Evolutionary conservation across 2,797 vertebrate genomes (phyloP).

Genomic region (Eulemur coronatus): DNA sequence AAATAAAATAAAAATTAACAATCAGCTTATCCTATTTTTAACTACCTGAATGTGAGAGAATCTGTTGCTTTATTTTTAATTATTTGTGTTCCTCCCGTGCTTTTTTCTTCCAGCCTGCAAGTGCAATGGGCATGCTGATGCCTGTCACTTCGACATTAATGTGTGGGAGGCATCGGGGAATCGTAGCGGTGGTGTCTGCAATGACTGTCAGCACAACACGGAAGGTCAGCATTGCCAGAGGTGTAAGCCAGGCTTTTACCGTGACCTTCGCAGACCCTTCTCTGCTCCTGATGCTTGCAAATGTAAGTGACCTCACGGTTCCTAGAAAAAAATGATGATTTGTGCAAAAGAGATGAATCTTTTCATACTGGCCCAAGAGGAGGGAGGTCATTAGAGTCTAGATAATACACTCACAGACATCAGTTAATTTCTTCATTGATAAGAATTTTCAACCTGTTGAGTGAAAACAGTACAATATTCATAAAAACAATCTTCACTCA

Average conservation of each 20-base stretch:
- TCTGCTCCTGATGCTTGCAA: constrained; percentile 92
- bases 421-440: not conserved
- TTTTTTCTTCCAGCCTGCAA: constrained; percentile 90
- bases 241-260: constrained; percentile 94
- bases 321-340: too few relatives aligned
- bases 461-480: not conserved
- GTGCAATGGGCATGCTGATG: constrained; percentile 94
- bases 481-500: not conserved
- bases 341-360: not conserved
- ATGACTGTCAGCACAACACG: constrained; percentile 94
- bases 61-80: not conserved
- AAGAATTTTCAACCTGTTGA: not conserved
- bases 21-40: not conserved
- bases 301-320: constrained; percentile 85
- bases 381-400: not conserved
- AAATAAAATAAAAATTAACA: not conserved
- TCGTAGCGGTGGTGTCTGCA: constrained; percentile 92
- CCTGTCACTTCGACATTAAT: constrained; percentile 92
- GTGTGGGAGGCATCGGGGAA: constrained; percentile 92
- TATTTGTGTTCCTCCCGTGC: constrained; percentile 1
- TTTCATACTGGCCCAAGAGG: not conserved
- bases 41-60: not conserved
- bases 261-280: constrained; percentile 88
- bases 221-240: constrained; percentile 93
- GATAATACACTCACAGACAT: not conserved